phyloP scores from a whole-genome alignment of 2,113 vertebrate species.

The Psephotus haematonotus region DNA sequence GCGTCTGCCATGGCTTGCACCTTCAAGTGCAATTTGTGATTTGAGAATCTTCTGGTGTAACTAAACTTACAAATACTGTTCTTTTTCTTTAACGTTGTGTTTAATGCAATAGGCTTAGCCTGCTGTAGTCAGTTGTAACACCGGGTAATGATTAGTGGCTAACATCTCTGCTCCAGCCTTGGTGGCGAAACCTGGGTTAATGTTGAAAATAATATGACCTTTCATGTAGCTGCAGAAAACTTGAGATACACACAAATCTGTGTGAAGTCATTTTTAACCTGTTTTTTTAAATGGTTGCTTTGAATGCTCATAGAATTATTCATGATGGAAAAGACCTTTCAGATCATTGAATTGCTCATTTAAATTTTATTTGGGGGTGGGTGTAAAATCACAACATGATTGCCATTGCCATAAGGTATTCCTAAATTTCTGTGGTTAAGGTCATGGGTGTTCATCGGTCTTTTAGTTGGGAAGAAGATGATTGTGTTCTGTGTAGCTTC shows the following conservation, averaged over 20 bases:
- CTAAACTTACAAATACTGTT: not conserved
- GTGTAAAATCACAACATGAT: not conserved
- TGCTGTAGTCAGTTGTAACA: not conserved
- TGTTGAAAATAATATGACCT: not conserved
- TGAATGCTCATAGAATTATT: not conserved
- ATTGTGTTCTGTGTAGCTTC: not conserved
- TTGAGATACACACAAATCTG: not conserved
- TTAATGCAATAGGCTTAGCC: not conserved
- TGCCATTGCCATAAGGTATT: not conserved
- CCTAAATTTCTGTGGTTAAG: not conserved
- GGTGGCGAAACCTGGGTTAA: not conserved
- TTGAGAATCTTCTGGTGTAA: not conserved
- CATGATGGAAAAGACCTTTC: not conserved
- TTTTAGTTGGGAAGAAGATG: not conserved
- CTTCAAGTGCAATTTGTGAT: not conserved
- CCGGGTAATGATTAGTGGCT: not conserved
- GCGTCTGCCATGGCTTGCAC: not conserved
- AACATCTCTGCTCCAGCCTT: not conserved
- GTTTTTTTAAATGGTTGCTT: not conserved
- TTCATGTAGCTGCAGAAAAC: not conserved
- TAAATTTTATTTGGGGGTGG: not conserved
- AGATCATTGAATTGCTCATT: not conserved
- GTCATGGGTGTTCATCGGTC: fast-evolving
- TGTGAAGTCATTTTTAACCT: not conserved
- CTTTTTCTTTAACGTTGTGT: not conserved